phyloP scores from a whole-genome alignment of 2,888 invertebrate genomes.

The Spicauda simplicius region DNA sequence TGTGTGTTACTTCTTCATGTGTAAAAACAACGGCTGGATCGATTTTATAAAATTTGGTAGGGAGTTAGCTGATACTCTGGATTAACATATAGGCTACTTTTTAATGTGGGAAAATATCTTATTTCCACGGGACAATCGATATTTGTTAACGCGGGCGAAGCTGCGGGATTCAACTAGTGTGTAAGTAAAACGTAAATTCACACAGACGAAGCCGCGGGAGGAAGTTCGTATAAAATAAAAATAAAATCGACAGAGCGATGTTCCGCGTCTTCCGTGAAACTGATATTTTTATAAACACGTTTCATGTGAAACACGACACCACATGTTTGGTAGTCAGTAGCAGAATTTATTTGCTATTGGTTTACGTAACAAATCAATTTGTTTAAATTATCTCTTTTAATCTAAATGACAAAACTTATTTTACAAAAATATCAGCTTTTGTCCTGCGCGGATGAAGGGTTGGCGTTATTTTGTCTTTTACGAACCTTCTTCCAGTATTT shows the following conservation, averaged over 20 bases:
- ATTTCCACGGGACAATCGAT: no score
- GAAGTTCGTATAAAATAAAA: constrained; percentile 1
- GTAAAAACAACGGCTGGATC: no score
- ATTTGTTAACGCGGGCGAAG: no score
- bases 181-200: no score
- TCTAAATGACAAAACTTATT: constrained; percentile 32
- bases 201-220: neutral
- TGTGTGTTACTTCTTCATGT: no score
- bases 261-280: constrained; percentile 47
- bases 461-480: neutral
- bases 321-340: constrained; percentile 58
- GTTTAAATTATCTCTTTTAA: constrained; percentile 38
- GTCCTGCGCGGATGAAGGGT: constrained; percentile 1
- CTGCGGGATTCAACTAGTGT: no score
- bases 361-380: constrained; percentile 48
- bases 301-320: constrained; percentile 62
- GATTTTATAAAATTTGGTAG: no score
- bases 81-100: no score
- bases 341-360: constrained; percentile 51
- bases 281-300: constrained; percentile 66
- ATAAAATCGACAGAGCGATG: constrained; percentile 19
- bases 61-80: no score
- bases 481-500: no score
- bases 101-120: no score
- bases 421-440: constrained; percentile 13